Evolutionary conservation across 2,888 invertebrate species (phyloP).

Genomic region (Tenthredo distinguenda): DNA sequence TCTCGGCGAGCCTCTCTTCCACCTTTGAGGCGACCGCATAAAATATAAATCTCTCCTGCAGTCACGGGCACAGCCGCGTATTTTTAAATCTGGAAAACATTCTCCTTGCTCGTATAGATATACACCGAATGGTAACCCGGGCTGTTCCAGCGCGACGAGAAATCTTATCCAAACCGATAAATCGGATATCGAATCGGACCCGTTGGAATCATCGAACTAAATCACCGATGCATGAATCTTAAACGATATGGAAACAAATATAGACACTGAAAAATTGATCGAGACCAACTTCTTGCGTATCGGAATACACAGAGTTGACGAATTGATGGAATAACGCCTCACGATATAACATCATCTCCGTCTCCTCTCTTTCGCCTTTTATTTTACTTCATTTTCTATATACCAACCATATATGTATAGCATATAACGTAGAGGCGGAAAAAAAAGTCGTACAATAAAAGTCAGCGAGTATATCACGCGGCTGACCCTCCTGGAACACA

Average conservation of each 20-base stretch:
- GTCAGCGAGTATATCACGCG: slow-evolving; percentile 42
- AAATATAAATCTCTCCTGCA: slow-evolving; percentile 50
- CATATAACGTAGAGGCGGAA: neutral
- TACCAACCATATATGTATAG: too few species aligned
- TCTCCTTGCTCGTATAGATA: slow-evolving; percentile 32
- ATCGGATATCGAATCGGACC: neutral
- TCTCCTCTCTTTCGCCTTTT: neutral
- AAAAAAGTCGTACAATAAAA: slow-evolving; percentile 23
- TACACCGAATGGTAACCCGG: neutral
- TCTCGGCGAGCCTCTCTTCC: slow-evolving; percentile 37
- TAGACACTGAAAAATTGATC: neutral
- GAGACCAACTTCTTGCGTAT: neutral
- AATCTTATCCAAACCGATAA: slow-evolving; percentile 33
- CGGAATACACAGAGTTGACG: neutral
- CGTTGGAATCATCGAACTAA: neutral
- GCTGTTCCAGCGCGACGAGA: slow-evolving; percentile 43
- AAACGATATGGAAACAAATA: neutral
- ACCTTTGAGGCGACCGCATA: slow-evolving; percentile 47
- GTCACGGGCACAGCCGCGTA: slow-evolving; percentile 33
- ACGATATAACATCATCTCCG: neutral
- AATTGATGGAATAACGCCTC: neutral
- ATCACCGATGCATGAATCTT: slow-evolving; percentile 9
- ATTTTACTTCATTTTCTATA: neutral
- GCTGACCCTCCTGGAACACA: slow-evolving; percentile 51
- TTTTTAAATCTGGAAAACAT: slow-evolving; percentile 51